phyloP scores from a whole-genome alignment of 2,113 vertebrate species.

The Phrynosoma blainvillii region DNA sequence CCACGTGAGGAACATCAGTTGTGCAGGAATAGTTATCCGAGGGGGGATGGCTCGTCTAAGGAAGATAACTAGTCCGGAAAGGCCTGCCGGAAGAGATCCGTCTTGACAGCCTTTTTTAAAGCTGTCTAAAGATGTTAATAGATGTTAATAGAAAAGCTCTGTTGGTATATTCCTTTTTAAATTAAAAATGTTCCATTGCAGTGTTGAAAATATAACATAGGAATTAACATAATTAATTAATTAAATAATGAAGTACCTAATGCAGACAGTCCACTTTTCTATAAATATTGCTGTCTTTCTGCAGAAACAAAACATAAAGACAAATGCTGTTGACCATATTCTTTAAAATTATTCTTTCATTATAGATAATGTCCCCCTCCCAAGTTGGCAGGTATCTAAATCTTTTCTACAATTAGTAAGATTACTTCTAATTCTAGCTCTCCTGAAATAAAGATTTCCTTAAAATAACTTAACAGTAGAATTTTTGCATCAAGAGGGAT shows the following conservation, averaged over 20 bases:
- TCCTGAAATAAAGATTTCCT: neutral
- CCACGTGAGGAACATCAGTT: no score
- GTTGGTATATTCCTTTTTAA: slow-evolving; percentile 26
- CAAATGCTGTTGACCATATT: neutral
- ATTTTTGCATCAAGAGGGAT: neutral
- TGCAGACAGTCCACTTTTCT: neutral
- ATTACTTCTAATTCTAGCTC: neutral
- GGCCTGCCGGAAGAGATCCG: no score
- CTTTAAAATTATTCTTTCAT: neutral
- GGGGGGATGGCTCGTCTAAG: no score
- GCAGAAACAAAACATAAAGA: neutral
- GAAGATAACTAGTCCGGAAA: no score
- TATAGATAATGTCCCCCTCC: neutral
- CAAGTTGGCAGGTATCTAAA: neutral
- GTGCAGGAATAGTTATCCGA: no score
- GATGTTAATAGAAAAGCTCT: slow-evolving; percentile 57
- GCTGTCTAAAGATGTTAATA: no score
- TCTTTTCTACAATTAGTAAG: neutral
- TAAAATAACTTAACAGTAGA: neutral
- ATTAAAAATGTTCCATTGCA: neutral
- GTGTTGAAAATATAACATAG: neutral
- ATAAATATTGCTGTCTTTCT: neutral
- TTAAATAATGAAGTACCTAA: neutral
- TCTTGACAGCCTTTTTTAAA: no score
- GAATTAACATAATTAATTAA: neutral